Percentiles rank a stretch among this genome's conserved stretches.
Evolutionary conservation across 2,888 invertebrate genomes (phyloP).

Genomic region (Neoscelio sp.): DNA sequence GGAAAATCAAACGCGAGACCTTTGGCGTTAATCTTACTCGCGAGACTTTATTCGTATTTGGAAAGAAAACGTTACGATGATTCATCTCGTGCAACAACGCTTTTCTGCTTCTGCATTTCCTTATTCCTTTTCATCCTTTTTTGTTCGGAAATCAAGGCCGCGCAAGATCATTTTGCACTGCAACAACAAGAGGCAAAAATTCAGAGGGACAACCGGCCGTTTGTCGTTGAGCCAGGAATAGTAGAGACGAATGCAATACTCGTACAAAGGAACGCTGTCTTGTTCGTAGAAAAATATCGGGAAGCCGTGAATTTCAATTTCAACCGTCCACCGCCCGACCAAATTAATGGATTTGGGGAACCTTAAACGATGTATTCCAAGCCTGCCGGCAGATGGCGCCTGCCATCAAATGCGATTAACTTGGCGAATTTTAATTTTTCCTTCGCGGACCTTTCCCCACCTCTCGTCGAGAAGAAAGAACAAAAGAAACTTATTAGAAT

Average conservation of each 20-base stretch:
- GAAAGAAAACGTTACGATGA: conserved; percentile 59
- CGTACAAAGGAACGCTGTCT: no score
- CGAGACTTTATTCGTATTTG: conserved; percentile 40
- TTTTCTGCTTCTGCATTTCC: conserved; percentile 59
- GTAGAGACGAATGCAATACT: no score
- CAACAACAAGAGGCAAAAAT: background rate
- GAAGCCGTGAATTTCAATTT: no score
- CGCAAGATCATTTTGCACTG: conserved; percentile 45
- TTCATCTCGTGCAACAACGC: conserved; percentile 58
- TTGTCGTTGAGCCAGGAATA: no score
- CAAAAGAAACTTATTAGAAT: conserved; percentile 44
- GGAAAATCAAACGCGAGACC: conserved; percentile 63
- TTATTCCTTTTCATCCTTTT: conserved; percentile 64
- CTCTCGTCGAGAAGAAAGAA: conserved; percentile 11
- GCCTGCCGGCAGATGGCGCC: no score
- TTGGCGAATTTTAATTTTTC: conserved; percentile 8
- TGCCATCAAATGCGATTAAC: no score
- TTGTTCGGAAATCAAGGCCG: conserved; percentile 42
- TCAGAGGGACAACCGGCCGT: no score
- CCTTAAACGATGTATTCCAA: no score
- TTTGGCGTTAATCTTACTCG: conserved; percentile 61
- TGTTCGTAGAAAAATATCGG: no score
- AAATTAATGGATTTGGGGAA: no score
- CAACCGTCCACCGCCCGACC: no score
- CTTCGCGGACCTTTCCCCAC: conserved; percentile 19